Conservation (phyloP, 2,113 vertebrate species). For the Microtus pennsylvanicus region DNA sequence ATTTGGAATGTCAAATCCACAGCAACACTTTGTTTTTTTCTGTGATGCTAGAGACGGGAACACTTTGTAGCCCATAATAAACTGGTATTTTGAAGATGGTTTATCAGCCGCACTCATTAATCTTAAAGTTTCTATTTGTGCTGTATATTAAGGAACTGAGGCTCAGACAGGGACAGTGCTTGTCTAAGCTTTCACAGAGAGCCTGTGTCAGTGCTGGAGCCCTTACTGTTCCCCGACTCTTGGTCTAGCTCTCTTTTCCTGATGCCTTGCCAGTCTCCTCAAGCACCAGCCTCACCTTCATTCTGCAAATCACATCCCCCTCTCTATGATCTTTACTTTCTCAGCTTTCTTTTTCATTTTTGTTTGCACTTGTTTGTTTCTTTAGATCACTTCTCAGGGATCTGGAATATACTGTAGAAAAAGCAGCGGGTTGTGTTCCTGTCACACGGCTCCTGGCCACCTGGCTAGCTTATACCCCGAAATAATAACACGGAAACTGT, state of each 20-base stretch:
- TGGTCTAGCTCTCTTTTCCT: background rate
- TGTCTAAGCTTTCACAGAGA: background rate
- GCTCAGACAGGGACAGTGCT: background rate
- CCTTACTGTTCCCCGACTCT: background rate
- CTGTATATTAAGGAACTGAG: background rate
- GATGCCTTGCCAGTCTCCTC: background rate
- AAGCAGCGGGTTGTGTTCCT: too few species aligned
- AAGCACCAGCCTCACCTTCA: background rate
- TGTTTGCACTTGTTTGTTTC: background rate
- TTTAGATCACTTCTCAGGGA: background rate
- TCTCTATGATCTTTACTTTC: background rate
- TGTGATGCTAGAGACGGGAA: background rate
- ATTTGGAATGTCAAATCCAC: background rate
- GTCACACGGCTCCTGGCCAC: too few species aligned
- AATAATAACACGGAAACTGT: too few species aligned
- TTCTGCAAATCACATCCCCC: background rate
- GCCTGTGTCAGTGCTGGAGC: background rate
- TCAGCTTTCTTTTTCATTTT: background rate
- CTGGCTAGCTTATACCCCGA: too few species aligned
- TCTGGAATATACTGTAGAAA: background rate
- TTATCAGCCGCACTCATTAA: background rate
- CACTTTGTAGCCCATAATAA: background rate
- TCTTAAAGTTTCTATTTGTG: background rate
- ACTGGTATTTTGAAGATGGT: background rate
- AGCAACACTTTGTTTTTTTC: background rate